Evolutionary conservation across 2,113 vertebrate genomes (phyloP).

Genomic region (Oryzias curvinotus): DNA sequence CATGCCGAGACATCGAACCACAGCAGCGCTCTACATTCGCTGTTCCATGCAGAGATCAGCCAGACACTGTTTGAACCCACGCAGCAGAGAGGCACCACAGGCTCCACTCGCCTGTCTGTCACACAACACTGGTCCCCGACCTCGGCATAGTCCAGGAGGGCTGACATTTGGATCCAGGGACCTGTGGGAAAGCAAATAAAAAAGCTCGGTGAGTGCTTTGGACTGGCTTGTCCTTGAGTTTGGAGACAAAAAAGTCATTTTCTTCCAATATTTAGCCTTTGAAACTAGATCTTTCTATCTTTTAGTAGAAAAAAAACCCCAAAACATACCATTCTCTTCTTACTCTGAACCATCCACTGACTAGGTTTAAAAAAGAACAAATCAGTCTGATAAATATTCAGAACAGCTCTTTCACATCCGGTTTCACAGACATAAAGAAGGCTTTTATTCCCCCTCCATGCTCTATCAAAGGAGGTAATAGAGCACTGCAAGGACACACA

Average conservation of each 20-base stretch:
- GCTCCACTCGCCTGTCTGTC: constrained; percentile 67
- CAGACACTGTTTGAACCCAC: constrained; percentile 67
- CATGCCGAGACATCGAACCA: constrained; percentile 78
- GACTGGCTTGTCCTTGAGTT: constrained; percentile 27
- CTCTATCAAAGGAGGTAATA: constrained; percentile 63
- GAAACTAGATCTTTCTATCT: neutral
- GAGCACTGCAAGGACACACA: constrained; percentile 59
- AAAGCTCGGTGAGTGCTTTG: constrained; percentile 51
- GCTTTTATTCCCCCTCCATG: constrained; percentile 68
- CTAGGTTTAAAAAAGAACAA: constrained; percentile 36
- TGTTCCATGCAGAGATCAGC: constrained; percentile 65
- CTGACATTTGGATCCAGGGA: constrained; percentile 79
- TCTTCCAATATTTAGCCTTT: neutral
- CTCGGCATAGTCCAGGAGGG: constrained; percentile 63
- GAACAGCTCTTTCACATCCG: constrained; percentile 72
- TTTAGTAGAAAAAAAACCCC: constrained; percentile 17
- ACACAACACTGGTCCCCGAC: constrained; percentile 73
- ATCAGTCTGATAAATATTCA: constrained; percentile 74
- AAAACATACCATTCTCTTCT: constrained; percentile 34
- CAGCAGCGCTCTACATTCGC: constrained; percentile 74
- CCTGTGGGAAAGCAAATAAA: constrained; percentile 70
- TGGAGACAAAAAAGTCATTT: constrained; percentile 10
- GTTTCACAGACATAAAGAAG: constrained; percentile 74
- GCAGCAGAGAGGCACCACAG: constrained; percentile 55
- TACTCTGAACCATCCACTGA: constrained; percentile 48